Conservation (phyloP, 2,888 invertebrate species). For the Agonopterix arenella region DNA sequence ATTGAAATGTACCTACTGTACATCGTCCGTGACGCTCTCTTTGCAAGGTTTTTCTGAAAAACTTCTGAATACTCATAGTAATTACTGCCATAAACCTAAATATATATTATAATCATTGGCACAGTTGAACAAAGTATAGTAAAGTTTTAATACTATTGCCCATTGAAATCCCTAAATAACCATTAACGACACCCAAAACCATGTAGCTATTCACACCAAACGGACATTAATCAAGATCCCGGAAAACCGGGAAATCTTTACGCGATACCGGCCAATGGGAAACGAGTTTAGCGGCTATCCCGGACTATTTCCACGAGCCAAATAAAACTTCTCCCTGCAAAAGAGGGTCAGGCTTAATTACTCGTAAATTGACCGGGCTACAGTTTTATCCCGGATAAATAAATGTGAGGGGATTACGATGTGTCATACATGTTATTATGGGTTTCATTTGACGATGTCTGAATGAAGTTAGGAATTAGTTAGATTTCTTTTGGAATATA, state of each 20-base stretch:
- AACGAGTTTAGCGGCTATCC: constrained; percentile 53
- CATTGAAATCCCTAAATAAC: neutral
- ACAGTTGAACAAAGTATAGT: no score
- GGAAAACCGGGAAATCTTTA: constrained; percentile 44
- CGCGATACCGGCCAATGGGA: constrained; percentile 50
- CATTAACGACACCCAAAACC: constrained; percentile 15
- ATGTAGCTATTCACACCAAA: constrained; percentile 21
- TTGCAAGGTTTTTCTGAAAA: no score
- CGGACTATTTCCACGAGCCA: constrained; percentile 47
- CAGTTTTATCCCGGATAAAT: constrained; percentile 61
- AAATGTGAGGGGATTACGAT: constrained; percentile 49
- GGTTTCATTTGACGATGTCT: no score
- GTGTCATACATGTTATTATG: constrained; percentile 26
- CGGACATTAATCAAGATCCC: constrained; percentile 46
- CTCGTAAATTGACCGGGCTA: constrained; percentile 73
- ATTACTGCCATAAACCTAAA: no score
- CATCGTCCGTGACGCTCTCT: no score
- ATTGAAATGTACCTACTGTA: no score
- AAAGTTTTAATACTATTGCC: neutral
- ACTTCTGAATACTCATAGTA: no score
- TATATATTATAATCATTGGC: no score
- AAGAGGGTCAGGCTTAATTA: constrained; percentile 75
- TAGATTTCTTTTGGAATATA: no score
- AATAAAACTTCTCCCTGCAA: constrained; percentile 71
- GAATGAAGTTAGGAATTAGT: no score